Percentiles rank a stretch among this genome's conserved stretches.
These are phyloP conservation scores for Leucania comma DNA, from an alignment of 2,888 invertebrate genomes.

Conservation along the genomic window DNA sequence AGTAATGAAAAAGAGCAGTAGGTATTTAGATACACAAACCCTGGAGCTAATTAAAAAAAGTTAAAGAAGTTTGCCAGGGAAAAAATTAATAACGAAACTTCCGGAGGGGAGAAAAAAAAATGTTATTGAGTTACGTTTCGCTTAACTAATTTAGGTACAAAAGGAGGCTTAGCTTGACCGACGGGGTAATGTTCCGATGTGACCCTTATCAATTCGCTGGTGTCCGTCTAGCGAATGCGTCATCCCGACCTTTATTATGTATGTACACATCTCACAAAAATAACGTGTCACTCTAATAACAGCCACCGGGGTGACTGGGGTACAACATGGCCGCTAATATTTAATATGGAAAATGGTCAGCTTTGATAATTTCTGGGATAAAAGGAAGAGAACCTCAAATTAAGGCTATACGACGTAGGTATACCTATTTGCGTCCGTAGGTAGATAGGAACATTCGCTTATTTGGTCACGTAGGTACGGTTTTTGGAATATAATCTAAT, in stretches of 20 bases:
- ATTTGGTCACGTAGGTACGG: not conserved
- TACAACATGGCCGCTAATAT: constrained; percentile 53
- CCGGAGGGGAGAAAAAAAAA: constrained; percentile 39
- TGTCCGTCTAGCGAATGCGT: constrained; percentile 68
- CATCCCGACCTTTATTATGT: constrained; percentile 71
- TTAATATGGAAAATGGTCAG: constrained; percentile 47
- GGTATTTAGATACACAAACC: constrained; percentile 40
- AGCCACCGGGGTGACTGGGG: constrained; percentile 46
- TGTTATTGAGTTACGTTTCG: constrained; percentile 59
- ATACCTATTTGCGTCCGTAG: constrained; percentile 3
- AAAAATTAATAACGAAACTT: constrained; percentile 58
- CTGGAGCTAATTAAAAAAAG: constrained; percentile 60
- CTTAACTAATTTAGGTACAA: constrained; percentile 67
- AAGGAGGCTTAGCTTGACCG: constrained; percentile 65
- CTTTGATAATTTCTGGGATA: constrained; percentile 41
- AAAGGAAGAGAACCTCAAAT: constrained; percentile 21
- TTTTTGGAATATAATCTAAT: constrained; percentile 11
- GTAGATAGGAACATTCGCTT: constrained; percentile 1
- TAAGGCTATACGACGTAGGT: not conserved
- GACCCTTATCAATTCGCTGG: constrained; percentile 80
- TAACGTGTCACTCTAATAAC: constrained; percentile 61
- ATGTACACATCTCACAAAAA: constrained; percentile 61
- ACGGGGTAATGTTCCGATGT: constrained; percentile 71
- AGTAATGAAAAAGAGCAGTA: constrained; percentile 42
- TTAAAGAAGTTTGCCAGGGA: constrained; percentile 45